phyloP scores from a whole-genome alignment of 1,140 invertebrate genomes.

The Megathymus violae region DNA sequence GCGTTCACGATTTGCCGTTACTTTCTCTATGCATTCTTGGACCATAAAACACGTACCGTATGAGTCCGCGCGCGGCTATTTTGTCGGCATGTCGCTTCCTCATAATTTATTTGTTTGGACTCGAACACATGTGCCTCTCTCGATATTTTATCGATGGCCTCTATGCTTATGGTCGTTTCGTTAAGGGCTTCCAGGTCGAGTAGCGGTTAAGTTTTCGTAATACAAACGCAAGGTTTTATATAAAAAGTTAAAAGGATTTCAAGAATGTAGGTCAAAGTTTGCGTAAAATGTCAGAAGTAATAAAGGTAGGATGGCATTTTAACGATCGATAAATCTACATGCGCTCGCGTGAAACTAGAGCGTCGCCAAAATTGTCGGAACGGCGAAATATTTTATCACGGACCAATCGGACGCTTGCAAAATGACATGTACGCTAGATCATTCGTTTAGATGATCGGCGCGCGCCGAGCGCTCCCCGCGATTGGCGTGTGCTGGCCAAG shows the following conservation, averaged over 20 bases:
- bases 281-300: conserved; percentile 41
- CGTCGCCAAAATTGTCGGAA: conserved; percentile 54
- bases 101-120: conserved; percentile 61
- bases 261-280: conserved; percentile 60
- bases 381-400: conserved; percentile 60
- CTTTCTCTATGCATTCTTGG: conserved; percentile 66
- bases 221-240: conserved; percentile 32
- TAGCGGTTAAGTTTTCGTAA: conserved; percentile 38
- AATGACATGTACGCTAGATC: conserved; percentile 78
- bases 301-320: conserved; percentile 42
- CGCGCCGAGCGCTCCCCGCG: conserved; percentile 56
- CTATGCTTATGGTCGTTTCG: conserved; percentile 41
- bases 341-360: conserved; percentile 58
- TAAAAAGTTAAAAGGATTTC: conserved; percentile 36
- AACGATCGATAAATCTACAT: conserved; percentile 43
- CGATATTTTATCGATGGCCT: conserved; percentile 51
- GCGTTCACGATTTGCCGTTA: conserved; percentile 66
- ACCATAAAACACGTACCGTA: conserved; percentile 72
- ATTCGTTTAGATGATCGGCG: conserved; percentile 73
- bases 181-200: conserved; percentile 44
- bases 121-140: conserved; percentile 57
- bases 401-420: conserved; percentile 73
- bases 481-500: conserved; percentile 67
- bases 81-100: conserved; percentile 54
- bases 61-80: conserved; percentile 56